phyloP scores from a whole-genome alignment of 2,113 vertebrate genomes.

The Rhinogobius similis region DNA sequence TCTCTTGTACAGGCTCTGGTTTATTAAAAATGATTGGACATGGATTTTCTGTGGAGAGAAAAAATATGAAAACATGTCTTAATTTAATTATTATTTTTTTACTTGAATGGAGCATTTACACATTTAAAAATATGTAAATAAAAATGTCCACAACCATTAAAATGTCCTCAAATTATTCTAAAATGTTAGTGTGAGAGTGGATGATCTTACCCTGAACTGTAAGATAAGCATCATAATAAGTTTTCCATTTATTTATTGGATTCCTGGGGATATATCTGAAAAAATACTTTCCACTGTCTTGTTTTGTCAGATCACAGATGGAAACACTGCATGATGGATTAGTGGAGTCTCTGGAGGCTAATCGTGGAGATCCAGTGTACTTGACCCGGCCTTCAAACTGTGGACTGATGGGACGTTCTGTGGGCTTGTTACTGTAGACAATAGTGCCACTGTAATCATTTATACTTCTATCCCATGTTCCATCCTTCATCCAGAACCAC shows the following conservation, averaged over 20 bases:
- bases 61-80: no score
- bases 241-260: accelerated
- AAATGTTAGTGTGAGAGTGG: neutral
- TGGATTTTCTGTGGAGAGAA: conserved; percentile 58
- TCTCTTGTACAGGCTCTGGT: neutral
- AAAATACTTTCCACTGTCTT: conserved; percentile 58
- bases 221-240: neutral
- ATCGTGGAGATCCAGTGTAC: neutral
- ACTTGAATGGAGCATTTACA: no score
- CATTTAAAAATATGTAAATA: no score
- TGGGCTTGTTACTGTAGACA: conserved; percentile 35
- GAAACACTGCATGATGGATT: conserved; percentile 16
- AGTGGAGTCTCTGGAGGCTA: accelerated
- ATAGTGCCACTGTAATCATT: neutral
- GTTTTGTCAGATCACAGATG: conserved; percentile 50
- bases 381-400: conserved; percentile 45
- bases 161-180: no score
- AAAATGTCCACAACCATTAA: no score
- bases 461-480: accelerated
- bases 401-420: neutral
- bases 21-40: conserved; percentile 56
- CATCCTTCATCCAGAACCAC: conserved; percentile 70
- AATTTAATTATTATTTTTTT: no score
- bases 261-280: conserved; percentile 26
- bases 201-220: conserved; percentile 52